Percentiles rank a stretch among this genome's conserved stretches.
These are phyloP conservation scores for Eulacestoma nigropectus DNA, from an alignment of 2,113 vertebrate genomes.

Conservation along the genomic window DNA sequence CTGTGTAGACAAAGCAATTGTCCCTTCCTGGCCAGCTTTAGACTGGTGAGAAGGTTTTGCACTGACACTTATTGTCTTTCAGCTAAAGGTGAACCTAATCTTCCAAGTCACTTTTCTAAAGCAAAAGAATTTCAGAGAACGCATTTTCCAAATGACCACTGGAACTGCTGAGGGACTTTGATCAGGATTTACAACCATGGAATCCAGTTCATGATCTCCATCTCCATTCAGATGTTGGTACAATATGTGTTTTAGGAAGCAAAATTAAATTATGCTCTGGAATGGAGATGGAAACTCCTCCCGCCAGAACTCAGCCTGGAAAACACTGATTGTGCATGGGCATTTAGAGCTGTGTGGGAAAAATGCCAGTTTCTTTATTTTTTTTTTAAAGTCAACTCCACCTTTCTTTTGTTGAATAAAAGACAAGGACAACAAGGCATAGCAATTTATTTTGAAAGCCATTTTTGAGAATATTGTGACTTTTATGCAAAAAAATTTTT, in stretches of 20 bases:
- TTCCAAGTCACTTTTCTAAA: neutral
- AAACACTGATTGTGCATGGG: rapidly evolving
- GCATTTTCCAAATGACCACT: neutral
- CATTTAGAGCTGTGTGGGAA: neutral
- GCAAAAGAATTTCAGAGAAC: neutral
- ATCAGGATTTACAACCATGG: neutral
- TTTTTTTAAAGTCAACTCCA: neutral
- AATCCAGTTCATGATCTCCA: neutral
- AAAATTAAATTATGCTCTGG: neutral
- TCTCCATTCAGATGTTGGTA: neutral
- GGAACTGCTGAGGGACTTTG: neutral
- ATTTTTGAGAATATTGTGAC: neutral
- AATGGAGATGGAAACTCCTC: neutral
- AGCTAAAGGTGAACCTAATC: neutral
- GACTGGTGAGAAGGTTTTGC: neutral
- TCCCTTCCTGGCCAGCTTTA: neutral
- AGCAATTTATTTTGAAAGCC: neutral
- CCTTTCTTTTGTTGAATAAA: neutral
- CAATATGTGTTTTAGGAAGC: neutral
- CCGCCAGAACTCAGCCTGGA: neutral
- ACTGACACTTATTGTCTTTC: neutral
- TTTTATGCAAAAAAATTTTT: neutral
- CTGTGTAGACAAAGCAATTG: neutral
- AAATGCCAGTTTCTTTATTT: neutral
- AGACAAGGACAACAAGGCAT: neutral